Evolutionary conservation across 2,888 invertebrate species (phyloP).

Genomic region (Trachelus stipa): DNA sequence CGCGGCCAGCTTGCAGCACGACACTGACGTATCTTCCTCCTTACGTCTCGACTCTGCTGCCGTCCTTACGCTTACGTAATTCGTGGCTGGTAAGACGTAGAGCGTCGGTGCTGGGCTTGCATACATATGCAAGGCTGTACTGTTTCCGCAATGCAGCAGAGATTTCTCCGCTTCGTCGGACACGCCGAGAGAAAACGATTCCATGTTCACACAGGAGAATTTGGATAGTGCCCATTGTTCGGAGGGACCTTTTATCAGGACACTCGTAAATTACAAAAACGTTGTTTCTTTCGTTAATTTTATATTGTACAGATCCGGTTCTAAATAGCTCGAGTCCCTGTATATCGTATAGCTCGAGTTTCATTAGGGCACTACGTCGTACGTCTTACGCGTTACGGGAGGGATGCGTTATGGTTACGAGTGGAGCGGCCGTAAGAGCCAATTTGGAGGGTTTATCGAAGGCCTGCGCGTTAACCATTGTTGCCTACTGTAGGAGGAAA

Average conservation of each 20-base stretch:
- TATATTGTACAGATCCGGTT: not conserved
- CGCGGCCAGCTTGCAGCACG: slow-evolving; percentile 54
- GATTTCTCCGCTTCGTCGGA: not conserved
- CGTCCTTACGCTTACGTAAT: slow-evolving; percentile 43
- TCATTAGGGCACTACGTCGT: not conserved
- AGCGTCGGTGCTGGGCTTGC: slow-evolving; percentile 24
- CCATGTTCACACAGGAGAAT: not conserved
- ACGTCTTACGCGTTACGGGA: slow-evolving; percentile 11
- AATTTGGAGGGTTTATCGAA: slow-evolving; percentile 29
- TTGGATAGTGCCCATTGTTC: not conserved
- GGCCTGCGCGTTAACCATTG: slow-evolving; percentile 14
- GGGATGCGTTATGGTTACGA: slow-evolving; percentile 41
- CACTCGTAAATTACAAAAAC: not conserved
- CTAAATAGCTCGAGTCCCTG: not conserved
- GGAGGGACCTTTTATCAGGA: not conserved
- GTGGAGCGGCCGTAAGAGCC: slow-evolving; percentile 30
- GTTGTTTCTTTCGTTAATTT: not conserved
- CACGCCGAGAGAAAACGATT: not conserved
- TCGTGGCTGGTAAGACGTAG: slow-evolving; percentile 50
- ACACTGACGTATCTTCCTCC: slow-evolving; percentile 62
- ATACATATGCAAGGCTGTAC: slow-evolving; percentile 27
- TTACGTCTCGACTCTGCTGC: slow-evolving; percentile 22
- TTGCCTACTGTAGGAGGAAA: not conserved
- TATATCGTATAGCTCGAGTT: not conserved
- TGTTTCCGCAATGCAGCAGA: slow-evolving; percentile 20